These are phyloP conservation scores for Bubo bubo DNA, from an alignment of 2,113 vertebrate genomes.

Conservation along the genomic window DNA sequence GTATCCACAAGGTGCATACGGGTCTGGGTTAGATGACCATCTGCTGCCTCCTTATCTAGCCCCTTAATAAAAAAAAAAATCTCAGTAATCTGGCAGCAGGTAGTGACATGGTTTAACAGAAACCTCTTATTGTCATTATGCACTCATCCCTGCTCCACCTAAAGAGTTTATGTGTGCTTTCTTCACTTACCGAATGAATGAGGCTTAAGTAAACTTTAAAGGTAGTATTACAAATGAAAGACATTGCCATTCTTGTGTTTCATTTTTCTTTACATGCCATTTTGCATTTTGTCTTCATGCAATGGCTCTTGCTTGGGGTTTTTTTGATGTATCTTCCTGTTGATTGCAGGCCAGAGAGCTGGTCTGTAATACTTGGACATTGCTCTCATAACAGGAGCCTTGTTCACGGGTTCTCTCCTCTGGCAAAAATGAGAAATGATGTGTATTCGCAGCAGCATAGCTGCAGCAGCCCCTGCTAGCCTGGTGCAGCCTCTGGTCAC, in stretches of 20 bases:
- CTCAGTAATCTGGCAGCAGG: not conserved
- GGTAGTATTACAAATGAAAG: not conserved
- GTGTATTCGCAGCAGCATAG: not conserved
- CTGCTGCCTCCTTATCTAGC: not conserved
- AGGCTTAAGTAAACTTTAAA: not conserved
- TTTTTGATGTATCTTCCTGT: not conserved
- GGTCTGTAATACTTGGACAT: not conserved
- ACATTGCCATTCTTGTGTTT: not conserved
- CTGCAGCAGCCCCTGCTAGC: not conserved
- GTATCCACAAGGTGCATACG: not conserved
- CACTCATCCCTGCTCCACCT: not conserved
- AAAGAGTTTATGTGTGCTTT: not conserved
- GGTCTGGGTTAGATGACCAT: not conserved
- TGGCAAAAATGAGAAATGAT: not conserved
- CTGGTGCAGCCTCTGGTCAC: not conserved
- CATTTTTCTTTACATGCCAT: not conserved
- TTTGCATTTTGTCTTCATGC: not conserved
- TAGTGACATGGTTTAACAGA: not conserved
- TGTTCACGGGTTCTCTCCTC: not conserved
- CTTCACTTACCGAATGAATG: not conserved
- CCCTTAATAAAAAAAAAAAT: not conserved
- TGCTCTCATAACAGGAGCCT: not conserved
- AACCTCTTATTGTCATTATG: not conserved
- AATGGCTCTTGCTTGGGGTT: rapidly evolving
- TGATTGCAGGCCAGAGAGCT: not conserved